Base-by-base conservation (phyloP, 2,113 vertebrate genomes). In the Sceloporus undulatus region DNA sequence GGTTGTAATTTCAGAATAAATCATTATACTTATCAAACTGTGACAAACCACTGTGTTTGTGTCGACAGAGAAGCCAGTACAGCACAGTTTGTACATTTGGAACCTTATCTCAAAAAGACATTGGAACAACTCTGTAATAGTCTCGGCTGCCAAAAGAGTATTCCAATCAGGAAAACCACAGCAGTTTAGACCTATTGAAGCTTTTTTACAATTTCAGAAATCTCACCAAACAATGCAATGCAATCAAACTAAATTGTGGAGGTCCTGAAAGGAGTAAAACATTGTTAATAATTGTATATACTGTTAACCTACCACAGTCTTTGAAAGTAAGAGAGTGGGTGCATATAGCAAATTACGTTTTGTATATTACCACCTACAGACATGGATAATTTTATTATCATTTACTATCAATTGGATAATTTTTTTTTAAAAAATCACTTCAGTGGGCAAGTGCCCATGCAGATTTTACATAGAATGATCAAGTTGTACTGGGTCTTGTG, bases 141-240 rank as follows among this genome's bases (percentile, higher is more conserved):
- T 94, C 95, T 84, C 34, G 85, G 92, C 96, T 97, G 96, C 96
- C 96, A 97, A 96, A 92, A 92, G 95, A 95, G 94, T 95, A 95
- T 94, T 94, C 96, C 96, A 96, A 96, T 96, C 97, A 95, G 94
- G 93, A 92, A 96, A 95, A 95, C 94, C 92, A 93, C 89, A 94
- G 95, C 94, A 96, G 75, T 83, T 82, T 77, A 83, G 87, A 88
- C 76, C 87, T 83, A 66, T 54, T 77, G 71, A 73, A 54, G 42
- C 21, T 83, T 82, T 81, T 82, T 68, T 77, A 42, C 40, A 54
- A 11, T 92, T 91, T 93, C 89, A 93, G 87, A 94, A 94, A 95
- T 93, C 94, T 92, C 94, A 92, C 93, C 96, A 92, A 91, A 94
- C 91, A 79, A 89, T 82, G 10, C 85, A 82, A 13, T 87, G 93